Evolutionary conservation across 2,888 invertebrate genomes (phyloP).

Genomic region (Drosophila diplacantha): DNA sequence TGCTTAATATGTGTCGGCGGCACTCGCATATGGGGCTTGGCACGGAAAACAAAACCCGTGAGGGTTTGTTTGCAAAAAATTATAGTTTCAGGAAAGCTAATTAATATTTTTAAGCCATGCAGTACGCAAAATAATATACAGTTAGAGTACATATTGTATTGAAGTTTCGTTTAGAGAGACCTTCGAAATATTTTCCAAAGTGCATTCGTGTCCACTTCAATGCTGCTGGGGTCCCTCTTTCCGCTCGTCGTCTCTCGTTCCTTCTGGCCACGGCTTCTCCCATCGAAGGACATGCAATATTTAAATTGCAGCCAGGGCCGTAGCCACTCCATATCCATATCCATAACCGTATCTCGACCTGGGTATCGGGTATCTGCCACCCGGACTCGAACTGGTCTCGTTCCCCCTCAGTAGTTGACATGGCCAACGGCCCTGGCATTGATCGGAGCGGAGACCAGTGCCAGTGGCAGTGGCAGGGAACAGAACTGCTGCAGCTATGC

Average conservation of each 20-base stretch:
- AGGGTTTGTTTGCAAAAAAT: background rate
- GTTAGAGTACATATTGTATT: background rate
- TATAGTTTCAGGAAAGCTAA: too few relatives aligned
- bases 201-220: constrained; percentile 28
- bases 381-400: constrained; percentile 18
- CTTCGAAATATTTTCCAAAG: constrained; percentile 6
- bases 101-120: background rate
- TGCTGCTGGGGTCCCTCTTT: constrained; percentile 4
- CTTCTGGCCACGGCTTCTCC: constrained; percentile 36
- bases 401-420: constrained; percentile 53
- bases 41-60: background rate
- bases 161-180: background rate
- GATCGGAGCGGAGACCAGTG: constrained; percentile 42
- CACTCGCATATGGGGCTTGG: constrained; percentile 54
- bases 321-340: constrained; percentile 40
- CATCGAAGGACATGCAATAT: constrained; percentile 61
- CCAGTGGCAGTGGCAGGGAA: constrained; percentile 9
- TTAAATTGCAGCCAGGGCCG: constrained; percentile 57
- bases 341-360: constrained; percentile 32
- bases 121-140: background rate
- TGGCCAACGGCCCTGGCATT: constrained; percentile 70
- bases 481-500: constrained; percentile 15
- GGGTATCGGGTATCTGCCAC: constrained; percentile 36
- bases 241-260: constrained; percentile 22
- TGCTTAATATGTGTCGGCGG: constrained; percentile 67